These are phyloP conservation scores for Cladorhizidae sp. DNA, from an alignment of 37 sponge, comb jelly and placozoan species.

Conservation along the genomic window DNA sequence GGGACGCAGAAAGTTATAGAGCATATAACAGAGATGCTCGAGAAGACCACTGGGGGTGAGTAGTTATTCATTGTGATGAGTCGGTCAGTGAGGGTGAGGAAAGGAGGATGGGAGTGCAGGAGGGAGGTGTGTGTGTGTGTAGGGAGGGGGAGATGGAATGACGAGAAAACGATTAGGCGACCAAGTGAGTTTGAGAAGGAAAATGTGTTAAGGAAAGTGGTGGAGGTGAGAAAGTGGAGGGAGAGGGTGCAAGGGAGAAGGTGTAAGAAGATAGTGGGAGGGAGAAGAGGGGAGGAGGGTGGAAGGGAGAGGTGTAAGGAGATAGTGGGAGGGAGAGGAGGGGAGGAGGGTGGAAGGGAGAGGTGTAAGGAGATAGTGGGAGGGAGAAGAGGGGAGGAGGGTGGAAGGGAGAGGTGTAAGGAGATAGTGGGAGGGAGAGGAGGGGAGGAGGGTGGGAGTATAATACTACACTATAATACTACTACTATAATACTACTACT, in stretches of 20 bases:
- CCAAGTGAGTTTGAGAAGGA: not conserved
- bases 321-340: no score
- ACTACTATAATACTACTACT: no score
- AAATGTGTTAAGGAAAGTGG: not conserved
- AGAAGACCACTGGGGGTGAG: conserved; percentile 77
- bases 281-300: not conserved
- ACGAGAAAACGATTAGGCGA: not conserved
- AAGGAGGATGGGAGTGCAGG: not conserved
- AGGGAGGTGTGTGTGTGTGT: not conserved
- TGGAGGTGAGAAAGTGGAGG: not conserved
- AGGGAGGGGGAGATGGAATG: not conserved
- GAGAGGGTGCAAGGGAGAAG: not conserved
- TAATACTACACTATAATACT: no score
- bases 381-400: no score
- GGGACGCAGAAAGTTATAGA: conserved; percentile 92
- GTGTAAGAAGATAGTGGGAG: not conserved
- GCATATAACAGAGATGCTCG: conserved; percentile 79
- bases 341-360: not conserved
- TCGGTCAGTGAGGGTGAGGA: not conserved
- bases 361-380: no score
- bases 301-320: not conserved
- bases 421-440: no score
- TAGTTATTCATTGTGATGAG: not conserved
- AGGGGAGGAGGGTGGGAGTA: no score
- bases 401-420: no score